Percentiles rank a stretch among this genome's conserved stretches.
phyloP scores from a whole-genome alignment of 1,140 invertebrate genomes.

The Philotrypesis tridentata region DNA sequence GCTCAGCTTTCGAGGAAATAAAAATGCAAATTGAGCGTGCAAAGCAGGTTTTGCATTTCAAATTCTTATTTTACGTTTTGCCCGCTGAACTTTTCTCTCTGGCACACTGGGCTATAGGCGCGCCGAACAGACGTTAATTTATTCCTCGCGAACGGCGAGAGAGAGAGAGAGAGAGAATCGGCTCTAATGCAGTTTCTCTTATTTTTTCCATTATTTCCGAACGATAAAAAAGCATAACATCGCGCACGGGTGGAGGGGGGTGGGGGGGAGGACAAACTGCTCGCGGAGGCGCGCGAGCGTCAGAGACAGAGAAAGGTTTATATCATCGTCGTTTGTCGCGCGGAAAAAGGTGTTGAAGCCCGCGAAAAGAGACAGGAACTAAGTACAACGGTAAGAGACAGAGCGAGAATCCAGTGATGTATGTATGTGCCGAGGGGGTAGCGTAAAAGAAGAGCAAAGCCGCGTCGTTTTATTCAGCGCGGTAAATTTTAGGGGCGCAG shows the following conservation, averaged over 20 bases:
- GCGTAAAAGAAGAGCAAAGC: slow-evolving; percentile 22
- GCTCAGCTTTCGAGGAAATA: not conserved
- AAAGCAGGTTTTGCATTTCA: not conserved
- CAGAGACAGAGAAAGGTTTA: not conserved
- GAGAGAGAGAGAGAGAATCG: not conserved
- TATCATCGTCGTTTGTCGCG: not conserved
- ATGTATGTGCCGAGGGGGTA: not conserved
- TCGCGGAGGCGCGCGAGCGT: not conserved
- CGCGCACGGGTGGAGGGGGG: too few species aligned
- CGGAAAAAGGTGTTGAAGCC: not conserved
- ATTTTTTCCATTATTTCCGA: not conserved
- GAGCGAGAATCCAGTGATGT: not conserved
- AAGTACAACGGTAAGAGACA: not conserved
- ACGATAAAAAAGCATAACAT: not conserved
- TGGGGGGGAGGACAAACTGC: not conserved
- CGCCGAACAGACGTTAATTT: not conserved
- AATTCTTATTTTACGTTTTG: not conserved
- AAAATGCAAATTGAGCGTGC: not conserved
- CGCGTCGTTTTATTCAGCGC: slow-evolving; percentile 9
- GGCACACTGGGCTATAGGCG: not conserved
- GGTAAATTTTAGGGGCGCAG: slow-evolving; percentile 22
- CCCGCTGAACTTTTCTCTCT: not conserved
- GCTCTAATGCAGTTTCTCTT: not conserved
- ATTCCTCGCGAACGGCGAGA: not conserved
- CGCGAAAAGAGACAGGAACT: not conserved